phyloP scores from a whole-genome alignment of 2,113 vertebrate species.

The Vulpes ferrilata region DNA sequence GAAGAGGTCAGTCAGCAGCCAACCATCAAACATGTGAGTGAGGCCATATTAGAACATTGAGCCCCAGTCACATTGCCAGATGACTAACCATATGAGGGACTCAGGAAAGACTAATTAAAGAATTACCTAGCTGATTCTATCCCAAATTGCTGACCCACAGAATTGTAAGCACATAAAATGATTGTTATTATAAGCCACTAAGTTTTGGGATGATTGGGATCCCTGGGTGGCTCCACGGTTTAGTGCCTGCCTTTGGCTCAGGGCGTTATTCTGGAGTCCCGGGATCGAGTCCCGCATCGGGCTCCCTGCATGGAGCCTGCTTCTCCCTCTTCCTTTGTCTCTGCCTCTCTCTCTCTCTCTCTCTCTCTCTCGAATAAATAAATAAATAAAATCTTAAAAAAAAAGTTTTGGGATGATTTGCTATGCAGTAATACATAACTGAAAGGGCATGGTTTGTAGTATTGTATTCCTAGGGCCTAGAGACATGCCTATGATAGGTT shows the following conservation, averaged over 20 bases:
- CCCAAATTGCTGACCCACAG: conserved; percentile 27
- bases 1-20: not conserved
- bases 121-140: not conserved
- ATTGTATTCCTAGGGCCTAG: not conserved
- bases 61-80: not conserved
- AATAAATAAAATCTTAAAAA: no score
- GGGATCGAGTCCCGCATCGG: no score
- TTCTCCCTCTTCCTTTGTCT: no score
- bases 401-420: not conserved
- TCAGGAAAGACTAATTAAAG: conserved; percentile 21
- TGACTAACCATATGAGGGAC: not conserved
- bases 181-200: conserved; percentile 54
- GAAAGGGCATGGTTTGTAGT: conserved; percentile 19
- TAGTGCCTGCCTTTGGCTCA: no score
- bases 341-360: no score
- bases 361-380: no score
- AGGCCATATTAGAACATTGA: conserved; percentile 47
- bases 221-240: no score
- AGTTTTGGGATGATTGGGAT: not conserved
- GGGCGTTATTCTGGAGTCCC: no score
- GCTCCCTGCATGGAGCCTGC: no score
- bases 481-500: not conserved
- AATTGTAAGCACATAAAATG: conserved; percentile 62
- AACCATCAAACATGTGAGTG: conserved; percentile 11
- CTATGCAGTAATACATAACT: conserved; percentile 22